A percentile compares a stretch with the other conserved stretches of the same genome.
Conservation (phyloP, 2,113 vertebrate genomes). For the Ia io region DNA sequence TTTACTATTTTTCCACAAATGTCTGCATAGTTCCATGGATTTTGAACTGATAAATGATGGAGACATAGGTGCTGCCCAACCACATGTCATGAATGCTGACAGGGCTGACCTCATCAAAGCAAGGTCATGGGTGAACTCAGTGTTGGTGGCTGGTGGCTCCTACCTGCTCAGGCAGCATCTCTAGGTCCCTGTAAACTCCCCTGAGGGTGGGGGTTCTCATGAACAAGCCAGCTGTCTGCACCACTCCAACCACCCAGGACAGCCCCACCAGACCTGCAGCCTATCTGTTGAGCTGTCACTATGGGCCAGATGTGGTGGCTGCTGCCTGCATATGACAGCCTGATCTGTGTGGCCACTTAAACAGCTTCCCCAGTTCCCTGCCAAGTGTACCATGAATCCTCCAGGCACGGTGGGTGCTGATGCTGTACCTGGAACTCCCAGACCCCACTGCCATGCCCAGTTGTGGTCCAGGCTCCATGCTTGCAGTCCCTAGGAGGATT, state of each 20-base stretch:
- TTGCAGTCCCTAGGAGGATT: background rate
- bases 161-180: background rate
- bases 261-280: fast-evolving
- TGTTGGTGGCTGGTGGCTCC: background rate
- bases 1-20: background rate
- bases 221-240: too few relatives aligned
- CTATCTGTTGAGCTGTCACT: fast-evolving
- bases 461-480: background rate
- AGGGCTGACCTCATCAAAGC: background rate
- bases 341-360: fast-evolving
- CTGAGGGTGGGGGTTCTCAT: fast-evolving
- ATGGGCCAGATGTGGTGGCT: background rate
- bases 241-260: background rate
- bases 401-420: fast-evolving
- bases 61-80: background rate
- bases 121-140: background rate
- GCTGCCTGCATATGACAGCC: background rate
- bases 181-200: background rate
- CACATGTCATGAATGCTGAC: background rate
- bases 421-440: fast-evolving
- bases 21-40: fast-evolving
- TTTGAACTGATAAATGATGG: background rate
- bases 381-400: background rate
- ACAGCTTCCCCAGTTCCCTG: background rate
- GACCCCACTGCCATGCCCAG: background rate